A percentile compares a stretch with the other conserved stretches of the same genome.
phyloP scores from a whole-genome alignment of 2,888 invertebrate species.

The Rosalia funebris region DNA sequence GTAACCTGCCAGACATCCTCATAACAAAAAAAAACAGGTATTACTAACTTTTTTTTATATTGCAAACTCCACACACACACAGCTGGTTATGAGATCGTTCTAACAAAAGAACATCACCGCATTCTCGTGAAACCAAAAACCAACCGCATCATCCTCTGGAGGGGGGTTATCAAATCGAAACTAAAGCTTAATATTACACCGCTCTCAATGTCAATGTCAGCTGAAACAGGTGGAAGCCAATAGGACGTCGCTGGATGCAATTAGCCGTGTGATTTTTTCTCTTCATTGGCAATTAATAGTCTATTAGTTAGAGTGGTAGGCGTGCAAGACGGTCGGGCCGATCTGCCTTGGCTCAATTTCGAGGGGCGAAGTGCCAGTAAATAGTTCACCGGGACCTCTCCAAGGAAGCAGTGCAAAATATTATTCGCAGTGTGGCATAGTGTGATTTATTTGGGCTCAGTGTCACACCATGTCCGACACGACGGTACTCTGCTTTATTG shows the following conservation, averaged over 20 bases:
- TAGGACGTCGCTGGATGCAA: conserved; percentile 1
- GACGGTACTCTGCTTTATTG: conserved; percentile 8
- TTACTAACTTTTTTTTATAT: background rate
- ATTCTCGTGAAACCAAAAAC: background rate
- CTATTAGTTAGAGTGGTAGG: conserved; percentile 17
- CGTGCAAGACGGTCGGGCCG: conserved; percentile 11
- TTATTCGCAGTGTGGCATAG: no score
- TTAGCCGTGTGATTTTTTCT: conserved; percentile 7
- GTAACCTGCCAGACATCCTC: background rate
- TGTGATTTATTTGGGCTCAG: conserved; percentile 19
- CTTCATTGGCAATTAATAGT: conserved; percentile 12
- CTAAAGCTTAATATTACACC: background rate
- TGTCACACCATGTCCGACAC: conserved; percentile 25
- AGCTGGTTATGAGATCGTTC: no score
- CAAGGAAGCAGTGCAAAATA: conserved; percentile 38
- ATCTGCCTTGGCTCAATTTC: conserved; percentile 21
- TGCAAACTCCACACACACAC: no score
- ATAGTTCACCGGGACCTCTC: conserved; percentile 41
- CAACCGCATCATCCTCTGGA: background rate
- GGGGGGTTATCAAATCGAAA: conserved; percentile 1
- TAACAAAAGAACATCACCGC: no score
- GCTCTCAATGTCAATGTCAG: conserved; percentile 12
- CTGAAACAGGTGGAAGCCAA: background rate
- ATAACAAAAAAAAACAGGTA: background rate
- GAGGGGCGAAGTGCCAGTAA: conserved; percentile 49